Evolutionary conservation across 1,140 invertebrate genomes (phyloP).

Genomic region (Drosophila grimshawi): DNA sequence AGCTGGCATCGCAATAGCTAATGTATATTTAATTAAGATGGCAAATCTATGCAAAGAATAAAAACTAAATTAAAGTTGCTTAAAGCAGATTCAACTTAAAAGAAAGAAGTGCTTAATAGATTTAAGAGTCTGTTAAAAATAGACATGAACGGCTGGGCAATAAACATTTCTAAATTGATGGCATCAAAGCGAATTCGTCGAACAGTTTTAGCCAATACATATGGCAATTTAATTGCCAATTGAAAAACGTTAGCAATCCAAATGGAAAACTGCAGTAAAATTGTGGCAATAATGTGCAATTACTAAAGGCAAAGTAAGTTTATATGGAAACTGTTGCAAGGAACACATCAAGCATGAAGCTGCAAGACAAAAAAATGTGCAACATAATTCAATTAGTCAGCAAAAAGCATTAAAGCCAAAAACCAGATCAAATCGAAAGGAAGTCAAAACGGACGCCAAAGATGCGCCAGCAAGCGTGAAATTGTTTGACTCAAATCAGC

Average conservation of each 20-base stretch:
- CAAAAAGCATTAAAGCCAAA: slow-evolving; percentile 23
- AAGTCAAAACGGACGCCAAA: slow-evolving; percentile 46
- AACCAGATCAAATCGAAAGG: slow-evolving; percentile 44
- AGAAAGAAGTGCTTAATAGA: background rate
- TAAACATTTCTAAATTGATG: background rate
- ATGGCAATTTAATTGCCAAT: slow-evolving; percentile 6
- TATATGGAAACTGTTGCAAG: slow-evolving; percentile 43
- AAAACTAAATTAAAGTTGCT: background rate
- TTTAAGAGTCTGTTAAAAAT: background rate
- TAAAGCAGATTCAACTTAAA: background rate
- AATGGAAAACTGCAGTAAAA: slow-evolving; percentile 21
- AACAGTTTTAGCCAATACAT: background rate
- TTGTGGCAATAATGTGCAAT: slow-evolving; percentile 56
- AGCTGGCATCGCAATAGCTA: background rate
- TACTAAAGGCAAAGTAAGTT: slow-evolving; percentile 51
- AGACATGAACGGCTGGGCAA: background rate
- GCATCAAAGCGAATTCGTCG: slow-evolving; percentile 4
- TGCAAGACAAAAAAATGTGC: slow-evolving; percentile 54
- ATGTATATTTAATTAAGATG: background rate
- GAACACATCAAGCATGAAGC: slow-evolving; percentile 68
- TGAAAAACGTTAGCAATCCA: slow-evolving; percentile 4
- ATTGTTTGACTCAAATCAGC: slow-evolving; percentile 4
- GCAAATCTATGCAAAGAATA: background rate
- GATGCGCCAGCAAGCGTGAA: slow-evolving; percentile 33
- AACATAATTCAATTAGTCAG: slow-evolving; percentile 79